Base-by-base conservation (phyloP, 2,888 invertebrate species). In the Neria commutata region DNA sequence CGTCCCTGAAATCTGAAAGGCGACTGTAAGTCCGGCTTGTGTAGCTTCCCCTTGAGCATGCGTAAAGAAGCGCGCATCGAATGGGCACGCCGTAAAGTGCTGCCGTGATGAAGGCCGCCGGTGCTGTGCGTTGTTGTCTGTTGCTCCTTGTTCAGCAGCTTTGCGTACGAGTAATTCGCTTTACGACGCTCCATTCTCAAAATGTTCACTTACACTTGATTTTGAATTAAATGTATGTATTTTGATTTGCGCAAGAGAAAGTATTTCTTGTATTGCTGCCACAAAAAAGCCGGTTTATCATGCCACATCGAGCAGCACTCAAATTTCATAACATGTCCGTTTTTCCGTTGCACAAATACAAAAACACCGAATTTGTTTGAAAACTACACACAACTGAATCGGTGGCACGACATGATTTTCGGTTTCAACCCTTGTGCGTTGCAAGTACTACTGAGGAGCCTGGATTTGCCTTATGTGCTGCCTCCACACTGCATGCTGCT, bases 51-150 rank as follows among this genome's bases (percentile, higher is more conserved):
- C 77, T 87, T 86, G 60, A 90, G 86, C 76, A 88, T 80, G 66
- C 89, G 86, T 67, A 90, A 81, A 67, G 89, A 89, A 67, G 89
- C 87, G 71, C 90, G 85, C 76, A 90, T 88, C 66, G 89, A 89
- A 78, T 88, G 85, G 67, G 89, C 85, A 67, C 90, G 86, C 67
- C 88, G 87, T 69, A 86, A 60, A 3, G 66, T 59, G n/a, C 29
- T 33, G 19, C 21, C 40, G 16, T n/a, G 11, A n/a, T 48, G 19
- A 2, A 24, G 14, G 26, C 42, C 11, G 4, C 42, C 16, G 19
- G 23, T 26, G 14, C 48, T 24, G 23, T 2, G 19, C 46, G n/a
- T 46, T 14, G 23, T 24, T 46, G 16, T 14, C 4, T 58, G 46
- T 34, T 64, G 45, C 1, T 56, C 53, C 37, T 64, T 67, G 29